Conservation (phyloP, 2,113 vertebrate species). For the Dicrurus megarhynchus region DNA sequence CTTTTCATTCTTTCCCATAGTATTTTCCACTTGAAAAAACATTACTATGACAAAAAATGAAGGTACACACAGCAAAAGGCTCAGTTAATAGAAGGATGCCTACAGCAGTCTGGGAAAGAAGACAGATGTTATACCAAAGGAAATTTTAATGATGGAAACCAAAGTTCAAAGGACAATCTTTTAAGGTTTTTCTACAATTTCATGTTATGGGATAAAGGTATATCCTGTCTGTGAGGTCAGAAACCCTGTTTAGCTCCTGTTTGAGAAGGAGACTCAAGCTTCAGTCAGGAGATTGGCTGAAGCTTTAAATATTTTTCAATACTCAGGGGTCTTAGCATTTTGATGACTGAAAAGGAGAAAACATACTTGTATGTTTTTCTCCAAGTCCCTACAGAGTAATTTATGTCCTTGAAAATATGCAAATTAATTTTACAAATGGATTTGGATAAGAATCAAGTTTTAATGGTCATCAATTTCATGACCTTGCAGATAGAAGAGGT, state of each 20-base stretch:
- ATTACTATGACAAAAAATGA: not conserved
- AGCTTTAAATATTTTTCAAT: not conserved
- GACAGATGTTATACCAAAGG: not conserved
- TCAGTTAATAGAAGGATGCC: not conserved
- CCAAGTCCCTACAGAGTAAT: not conserved
- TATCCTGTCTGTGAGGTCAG: not conserved
- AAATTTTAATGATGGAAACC: not conserved
- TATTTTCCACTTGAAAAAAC: not conserved
- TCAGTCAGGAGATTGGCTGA: not conserved
- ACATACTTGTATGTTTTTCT: not conserved
- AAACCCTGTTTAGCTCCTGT: not conserved
- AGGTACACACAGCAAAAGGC: not conserved
- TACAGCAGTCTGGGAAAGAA: not conserved
- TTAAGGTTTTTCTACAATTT: not conserved
- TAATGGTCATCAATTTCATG: constrained; percentile 21
- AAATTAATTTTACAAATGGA: constrained; percentile 49
- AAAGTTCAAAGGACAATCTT: not conserved
- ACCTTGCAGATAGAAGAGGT: constrained; percentile 1
- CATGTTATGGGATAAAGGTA: not conserved
- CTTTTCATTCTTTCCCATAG: not conserved
- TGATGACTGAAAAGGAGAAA: not conserved
- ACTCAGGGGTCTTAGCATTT: not conserved
- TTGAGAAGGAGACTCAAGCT: not conserved
- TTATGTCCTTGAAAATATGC: not conserved
- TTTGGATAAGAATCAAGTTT: not conserved